phyloP scores from a whole-genome alignment of 2,797 vertebrate species.

The Myotis pilosus region DNA sequence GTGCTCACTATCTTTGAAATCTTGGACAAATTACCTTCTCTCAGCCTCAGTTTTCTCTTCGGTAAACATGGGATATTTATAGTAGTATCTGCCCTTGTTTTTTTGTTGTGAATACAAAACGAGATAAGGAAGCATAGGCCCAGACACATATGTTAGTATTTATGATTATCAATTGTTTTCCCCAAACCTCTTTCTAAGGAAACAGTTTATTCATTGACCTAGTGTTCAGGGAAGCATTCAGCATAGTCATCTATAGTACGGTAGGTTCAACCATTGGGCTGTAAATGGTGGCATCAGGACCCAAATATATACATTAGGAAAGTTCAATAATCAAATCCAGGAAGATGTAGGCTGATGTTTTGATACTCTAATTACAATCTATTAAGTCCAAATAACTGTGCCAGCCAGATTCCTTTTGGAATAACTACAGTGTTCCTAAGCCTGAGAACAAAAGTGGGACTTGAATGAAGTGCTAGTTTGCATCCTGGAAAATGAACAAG shows the following conservation, averaged over 20 bases:
- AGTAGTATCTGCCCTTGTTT: background rate
- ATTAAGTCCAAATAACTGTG: conserved; percentile 31
- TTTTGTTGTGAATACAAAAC: background rate
- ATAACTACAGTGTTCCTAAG: conserved; percentile 26
- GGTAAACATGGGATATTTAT: background rate
- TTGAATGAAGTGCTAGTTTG: conserved; percentile 71
- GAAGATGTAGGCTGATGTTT: conserved; percentile 35
- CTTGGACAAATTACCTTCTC: background rate
- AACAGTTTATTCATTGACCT: background rate
- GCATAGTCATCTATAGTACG: background rate
- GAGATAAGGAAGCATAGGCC: background rate
- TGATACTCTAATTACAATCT: conserved; percentile 45
- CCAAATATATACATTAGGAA: conserved; percentile 33
- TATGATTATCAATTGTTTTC: background rate
- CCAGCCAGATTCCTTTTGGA: conserved; percentile 37
- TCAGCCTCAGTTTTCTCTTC: conserved; percentile 21
- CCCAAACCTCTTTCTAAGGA: conserved; percentile 20
- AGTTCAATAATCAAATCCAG: conserved; percentile 49
- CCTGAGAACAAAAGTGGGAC: conserved; percentile 52
- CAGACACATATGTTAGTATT: conserved; percentile 9
- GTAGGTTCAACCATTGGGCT: background rate
- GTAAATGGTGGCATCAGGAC: background rate
- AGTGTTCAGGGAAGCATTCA: background rate
- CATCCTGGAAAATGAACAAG: conserved; percentile 56
- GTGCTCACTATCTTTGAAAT: conserved; percentile 27